A percentile compares a stretch with the other conserved stretches of the same genome.
phyloP scores from a whole-genome alignment of 2,888 invertebrate genomes.

The Pristionchus exspectatus region DNA sequence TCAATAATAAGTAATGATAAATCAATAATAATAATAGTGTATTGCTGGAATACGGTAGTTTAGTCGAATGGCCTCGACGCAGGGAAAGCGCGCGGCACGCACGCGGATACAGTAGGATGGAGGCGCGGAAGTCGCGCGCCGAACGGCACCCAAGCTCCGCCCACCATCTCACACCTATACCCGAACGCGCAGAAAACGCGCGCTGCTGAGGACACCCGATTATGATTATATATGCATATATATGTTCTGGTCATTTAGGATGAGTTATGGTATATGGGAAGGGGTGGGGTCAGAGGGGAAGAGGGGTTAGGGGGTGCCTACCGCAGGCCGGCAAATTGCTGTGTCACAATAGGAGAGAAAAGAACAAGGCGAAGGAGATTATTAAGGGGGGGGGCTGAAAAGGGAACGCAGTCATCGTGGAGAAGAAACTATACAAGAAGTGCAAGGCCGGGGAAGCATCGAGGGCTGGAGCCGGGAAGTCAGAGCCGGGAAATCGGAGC shows the following conservation, averaged over 20 bases:
- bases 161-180: background rate
- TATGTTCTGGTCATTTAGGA: constrained; percentile 32
- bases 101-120: background rate
- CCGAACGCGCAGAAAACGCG: background rate
- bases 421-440: background rate
- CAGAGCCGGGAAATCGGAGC: background rate
- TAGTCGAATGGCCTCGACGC: constrained; percentile 36
- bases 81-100: constrained; percentile 21
- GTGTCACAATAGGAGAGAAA: background rate
- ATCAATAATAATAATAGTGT: background rate
- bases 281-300: background rate
- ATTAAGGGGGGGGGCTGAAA: background rate
- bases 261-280: constrained; percentile 34
- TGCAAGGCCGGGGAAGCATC: background rate
- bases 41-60: background rate
- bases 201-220: constrained; percentile 38
- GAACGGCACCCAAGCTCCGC: constrained; percentile 1
- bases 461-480: background rate
- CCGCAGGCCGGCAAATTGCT: constrained; percentile 29
- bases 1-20: constrained; percentile 3
- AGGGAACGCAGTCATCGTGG: constrained; percentile 17
- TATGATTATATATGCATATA: background rate
- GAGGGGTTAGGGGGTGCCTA: constrained; percentile 23
- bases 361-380: background rate
- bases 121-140: background rate